Evolutionary conservation across 2,113 vertebrate species (phyloP).

Genomic region (Nanorana parkeri): DNA sequence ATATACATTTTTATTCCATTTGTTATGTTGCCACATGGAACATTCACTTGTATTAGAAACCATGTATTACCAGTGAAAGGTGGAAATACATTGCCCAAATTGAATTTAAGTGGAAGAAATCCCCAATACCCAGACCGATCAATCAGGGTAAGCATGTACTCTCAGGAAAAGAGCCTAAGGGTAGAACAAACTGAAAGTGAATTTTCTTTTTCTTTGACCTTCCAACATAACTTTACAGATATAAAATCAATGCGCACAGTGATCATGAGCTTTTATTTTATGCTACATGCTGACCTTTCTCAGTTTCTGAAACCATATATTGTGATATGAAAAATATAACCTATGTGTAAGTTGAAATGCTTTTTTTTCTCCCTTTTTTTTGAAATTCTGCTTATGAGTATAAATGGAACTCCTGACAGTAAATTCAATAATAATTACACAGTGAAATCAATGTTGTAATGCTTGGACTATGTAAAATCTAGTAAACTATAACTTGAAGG

Average conservation of each 20-base stretch:
- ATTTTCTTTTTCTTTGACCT: conserved; percentile 61
- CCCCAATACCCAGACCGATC: conserved; percentile 61
- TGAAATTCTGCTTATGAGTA: not conserved
- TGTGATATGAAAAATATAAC: conserved; percentile 6
- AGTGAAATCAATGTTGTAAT: not conserved
- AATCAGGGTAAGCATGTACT: conserved; percentile 64
- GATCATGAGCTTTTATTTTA: conserved; percentile 54
- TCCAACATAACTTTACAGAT: conserved; percentile 58
- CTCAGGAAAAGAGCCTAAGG: conserved; percentile 58
- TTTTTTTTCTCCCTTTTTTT: too few species aligned
- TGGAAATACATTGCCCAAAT: conserved; percentile 57
- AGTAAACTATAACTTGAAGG: not conserved
- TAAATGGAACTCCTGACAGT: not conserved
- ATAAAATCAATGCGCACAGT: conserved; percentile 51
- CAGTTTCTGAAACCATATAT: conserved; percentile 43
- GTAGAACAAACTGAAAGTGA: conserved; percentile 64
- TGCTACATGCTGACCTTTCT: conserved; percentile 56
- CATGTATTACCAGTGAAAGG: conserved; percentile 56
- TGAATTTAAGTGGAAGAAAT: conserved; percentile 54
- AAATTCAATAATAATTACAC: not conserved
- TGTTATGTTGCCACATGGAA: not conserved
- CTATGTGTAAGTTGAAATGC: not conserved
- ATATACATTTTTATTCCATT: not conserved
- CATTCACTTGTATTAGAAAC: conserved; percentile 24
- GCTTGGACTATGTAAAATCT: not conserved